Evolutionary conservation across 2,888 invertebrate genomes (phyloP), one percentile per base, ranked within the genome.

Genomic region (Eupithecia tripunctaria): DNA sequence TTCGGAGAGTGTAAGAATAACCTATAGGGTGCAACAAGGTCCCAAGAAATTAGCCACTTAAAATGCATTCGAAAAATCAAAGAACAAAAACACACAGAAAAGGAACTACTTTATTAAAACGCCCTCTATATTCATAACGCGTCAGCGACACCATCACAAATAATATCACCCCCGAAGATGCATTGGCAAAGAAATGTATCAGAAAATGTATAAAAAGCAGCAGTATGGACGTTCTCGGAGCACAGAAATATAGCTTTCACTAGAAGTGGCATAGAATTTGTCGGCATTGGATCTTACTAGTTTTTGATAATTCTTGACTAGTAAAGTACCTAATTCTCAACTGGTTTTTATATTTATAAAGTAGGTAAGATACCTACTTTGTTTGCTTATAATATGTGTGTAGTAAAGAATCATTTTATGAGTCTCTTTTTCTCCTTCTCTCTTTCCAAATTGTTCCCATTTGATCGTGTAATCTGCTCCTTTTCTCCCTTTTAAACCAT

Each of bases 161-260:
- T 93, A 93, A 93, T 93, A 93, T 92, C 91, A 88, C 93, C 92
- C 92, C 87, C 84, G 88, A 91, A 93, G 92, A 94, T 94, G 94
- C 94, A 94, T 92, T 91, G 90, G 89, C 82, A 90, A 91, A 91
- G 94, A 94, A 94, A 94, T 94, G 94, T 94, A 93, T 94, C 94
- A 93, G 94, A 93, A 92, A 93, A 92, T 91, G 84, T 92, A 92
- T 92, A 92, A 93, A 93, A 92, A 93, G 90, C 84, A 87, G 81
- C 85, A 81, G 78, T 78, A 76, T 79, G 74, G 76, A 72, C 64
- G 71, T 81, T 79, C 76, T 71, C 80, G 6, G n/a, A n/a, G 25
- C 25, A 36, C 14, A 15, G 69, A 68, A 14, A 63, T 29, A 71
- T 29, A 59, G 63, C 64, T 8, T n/a, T 18, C n/a, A 73, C 87